A percentile compares a stretch with the other conserved stretches of the same genome.
Evolutionary conservation across 2,113 vertebrate species (phyloP).

Genomic region (Thalassarche chlororhynchos): DNA sequence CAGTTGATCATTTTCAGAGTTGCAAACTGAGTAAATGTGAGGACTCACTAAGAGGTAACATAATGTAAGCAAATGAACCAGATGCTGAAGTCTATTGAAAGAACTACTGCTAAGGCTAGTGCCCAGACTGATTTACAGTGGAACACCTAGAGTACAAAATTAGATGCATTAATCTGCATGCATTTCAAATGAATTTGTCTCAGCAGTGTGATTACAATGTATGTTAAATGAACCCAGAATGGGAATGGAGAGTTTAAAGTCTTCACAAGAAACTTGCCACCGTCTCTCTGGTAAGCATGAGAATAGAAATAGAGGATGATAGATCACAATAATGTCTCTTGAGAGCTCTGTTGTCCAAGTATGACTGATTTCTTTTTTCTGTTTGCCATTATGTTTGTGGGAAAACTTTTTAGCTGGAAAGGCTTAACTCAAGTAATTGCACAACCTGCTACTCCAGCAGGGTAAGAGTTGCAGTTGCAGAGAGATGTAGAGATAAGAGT

Average conservation of each 20-base stretch:
- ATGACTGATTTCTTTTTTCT: conserved; percentile 2
- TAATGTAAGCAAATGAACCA: not conserved
- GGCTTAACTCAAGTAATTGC: not conserved
- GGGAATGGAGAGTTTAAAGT: not conserved
- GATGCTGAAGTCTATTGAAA: not conserved
- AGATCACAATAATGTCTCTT: not conserved
- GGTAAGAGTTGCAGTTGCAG: not conserved
- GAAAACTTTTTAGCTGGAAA: not conserved
- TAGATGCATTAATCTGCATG: conserved; percentile 14
- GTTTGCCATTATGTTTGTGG: not conserved
- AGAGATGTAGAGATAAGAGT: not conserved
- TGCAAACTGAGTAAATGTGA: not conserved
- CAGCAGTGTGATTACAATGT: conserved; percentile 4
- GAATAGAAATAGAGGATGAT: not conserved
- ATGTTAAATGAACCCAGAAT: conserved; percentile 46
- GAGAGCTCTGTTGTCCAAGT: not conserved
- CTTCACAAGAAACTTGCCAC: conserved; percentile 18
- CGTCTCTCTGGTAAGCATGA: not conserved
- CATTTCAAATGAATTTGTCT: conserved; percentile 29
- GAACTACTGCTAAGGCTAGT: not conserved
- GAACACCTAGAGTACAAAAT: conserved; percentile 44
- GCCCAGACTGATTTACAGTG: conserved; percentile 3
- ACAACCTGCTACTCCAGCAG: not conserved
- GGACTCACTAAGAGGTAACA: not conserved
- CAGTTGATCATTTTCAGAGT: not conserved